phyloP scores from a whole-genome alignment of 37 sponge, comb jelly and placozoan species.

The Spongilla lacustris region DNA sequence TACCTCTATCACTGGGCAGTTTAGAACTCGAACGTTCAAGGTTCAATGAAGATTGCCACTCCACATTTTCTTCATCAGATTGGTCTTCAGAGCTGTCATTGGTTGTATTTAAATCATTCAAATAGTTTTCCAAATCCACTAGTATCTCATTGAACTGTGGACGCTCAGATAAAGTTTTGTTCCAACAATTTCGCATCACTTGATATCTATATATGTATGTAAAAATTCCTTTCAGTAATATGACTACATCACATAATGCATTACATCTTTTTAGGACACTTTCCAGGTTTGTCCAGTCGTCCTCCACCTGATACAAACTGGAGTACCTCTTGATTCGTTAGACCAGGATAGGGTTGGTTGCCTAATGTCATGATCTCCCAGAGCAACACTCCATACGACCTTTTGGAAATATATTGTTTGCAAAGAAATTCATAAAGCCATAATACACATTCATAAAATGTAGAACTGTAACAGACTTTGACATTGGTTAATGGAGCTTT shows the following conservation, averaged over 20 bases:
- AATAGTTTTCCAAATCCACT: conserved; percentile 4
- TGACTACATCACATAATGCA: not conserved
- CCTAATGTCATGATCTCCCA: conserved; percentile 87
- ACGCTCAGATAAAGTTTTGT: conserved; percentile 43
- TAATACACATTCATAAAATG: no score
- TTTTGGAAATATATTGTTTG: conserved; percentile 13
- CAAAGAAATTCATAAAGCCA: not conserved
- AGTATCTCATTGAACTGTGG: conserved; percentile 59
- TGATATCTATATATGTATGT: conserved; percentile 26
- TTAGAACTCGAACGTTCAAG: no score
- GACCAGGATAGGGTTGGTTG: conserved; percentile 87
- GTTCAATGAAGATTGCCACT: no score
- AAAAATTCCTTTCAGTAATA: not conserved
- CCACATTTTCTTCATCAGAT: no score
- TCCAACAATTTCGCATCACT: conserved; percentile 66
- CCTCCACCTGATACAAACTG: conserved; percentile 87
- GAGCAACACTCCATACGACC: conserved; percentile 84
- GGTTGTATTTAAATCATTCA: no score
- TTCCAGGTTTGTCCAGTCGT: conserved; percentile 70
- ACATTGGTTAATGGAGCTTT: no score
- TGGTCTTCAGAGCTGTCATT: no score
- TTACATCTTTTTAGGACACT: conserved; percentile 71
- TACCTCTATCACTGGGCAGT: no score
- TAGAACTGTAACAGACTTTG: no score
- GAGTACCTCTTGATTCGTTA: conserved; percentile 82